A percentile compares a stretch with the other conserved stretches of the same genome.
Evolutionary conservation across 2,888 invertebrate species (phyloP).

Genomic region (Chromoteleia sp.): DNA sequence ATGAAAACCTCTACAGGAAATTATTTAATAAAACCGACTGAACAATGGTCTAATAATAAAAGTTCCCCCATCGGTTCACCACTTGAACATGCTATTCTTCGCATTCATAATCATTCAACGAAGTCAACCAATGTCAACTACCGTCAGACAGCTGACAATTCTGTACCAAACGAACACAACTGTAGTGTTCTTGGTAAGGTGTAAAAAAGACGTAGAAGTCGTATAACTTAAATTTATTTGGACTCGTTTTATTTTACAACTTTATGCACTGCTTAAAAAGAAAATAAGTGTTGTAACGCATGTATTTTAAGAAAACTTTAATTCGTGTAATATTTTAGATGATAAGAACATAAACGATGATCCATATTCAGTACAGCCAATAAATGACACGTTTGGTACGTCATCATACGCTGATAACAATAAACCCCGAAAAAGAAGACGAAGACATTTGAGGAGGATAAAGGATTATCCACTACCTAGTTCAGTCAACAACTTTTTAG

Average conservation of each 20-base stretch:
- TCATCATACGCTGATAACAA: conserved; percentile 23
- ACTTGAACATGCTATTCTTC: conserved; percentile 80
- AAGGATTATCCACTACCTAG: conserved; percentile 14
- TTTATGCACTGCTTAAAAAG: background rate
- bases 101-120: conserved; percentile 69
- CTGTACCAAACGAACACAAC: conserved; percentile 68
- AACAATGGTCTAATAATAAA: conserved; percentile 83
- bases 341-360: conserved; percentile 13
- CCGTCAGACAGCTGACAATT: conserved; percentile 66
- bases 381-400: conserved; percentile 21
- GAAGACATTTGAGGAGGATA: conserved; percentile 43
- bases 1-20: conserved; percentile 88
- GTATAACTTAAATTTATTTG: conserved; percentile 18
- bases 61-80: conserved; percentile 78
- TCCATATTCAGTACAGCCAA: background rate
- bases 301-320: background rate
- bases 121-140: conserved; percentile 70
- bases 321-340: conserved; percentile 19
- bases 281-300: background rate
- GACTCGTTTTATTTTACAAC: conserved; percentile 16
- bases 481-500: conserved; percentile 14
- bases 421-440: conserved; percentile 19
- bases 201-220: conserved; percentile 18
- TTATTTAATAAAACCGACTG: conserved; percentile 89
- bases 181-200: conserved; percentile 81